These are phyloP conservation scores for Sepioteuthis lessoniana DNA, from an alignment of 2,888 invertebrate genomes.

Conservation along the genomic window DNA sequence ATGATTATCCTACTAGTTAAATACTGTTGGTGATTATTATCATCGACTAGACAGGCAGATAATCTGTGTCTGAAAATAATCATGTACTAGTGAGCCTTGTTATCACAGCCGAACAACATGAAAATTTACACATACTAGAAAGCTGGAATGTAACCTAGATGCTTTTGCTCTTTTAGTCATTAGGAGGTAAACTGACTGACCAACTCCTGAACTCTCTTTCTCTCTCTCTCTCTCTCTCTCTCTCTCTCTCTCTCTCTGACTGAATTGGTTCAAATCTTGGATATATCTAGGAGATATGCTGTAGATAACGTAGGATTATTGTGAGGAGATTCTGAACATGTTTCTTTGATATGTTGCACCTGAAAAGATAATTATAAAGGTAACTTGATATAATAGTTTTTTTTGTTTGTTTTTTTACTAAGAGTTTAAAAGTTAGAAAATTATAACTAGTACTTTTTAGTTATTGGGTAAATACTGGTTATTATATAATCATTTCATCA, in stretches of 20 bases:
- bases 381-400: not conserved
- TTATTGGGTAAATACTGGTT: too few species aligned
- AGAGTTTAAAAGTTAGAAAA: too few species aligned
- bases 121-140: not conserved
- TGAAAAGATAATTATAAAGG: not conserved
- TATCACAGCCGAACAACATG: not conserved
- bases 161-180: constrained; percentile 11
- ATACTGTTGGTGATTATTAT: not conserved
- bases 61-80: constrained; percentile 17
- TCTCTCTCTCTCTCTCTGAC: not conserved
- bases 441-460: too few species aligned
- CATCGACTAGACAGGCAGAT: not conserved
- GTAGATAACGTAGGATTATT: not conserved
- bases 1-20: not conserved
- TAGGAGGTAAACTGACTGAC: not conserved
- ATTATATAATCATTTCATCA: too few species aligned
- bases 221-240: not conserved
- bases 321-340: not conserved
- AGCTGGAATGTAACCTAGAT: constrained; percentile 33
- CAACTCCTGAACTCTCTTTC: not conserved
- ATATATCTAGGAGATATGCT: not conserved
- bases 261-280: not conserved
- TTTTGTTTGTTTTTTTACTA: not conserved
- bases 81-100: not conserved
- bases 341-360: not conserved